phyloP scores from a whole-genome alignment of 2,888 invertebrate genomes.

The Hylaea fasciaria region DNA sequence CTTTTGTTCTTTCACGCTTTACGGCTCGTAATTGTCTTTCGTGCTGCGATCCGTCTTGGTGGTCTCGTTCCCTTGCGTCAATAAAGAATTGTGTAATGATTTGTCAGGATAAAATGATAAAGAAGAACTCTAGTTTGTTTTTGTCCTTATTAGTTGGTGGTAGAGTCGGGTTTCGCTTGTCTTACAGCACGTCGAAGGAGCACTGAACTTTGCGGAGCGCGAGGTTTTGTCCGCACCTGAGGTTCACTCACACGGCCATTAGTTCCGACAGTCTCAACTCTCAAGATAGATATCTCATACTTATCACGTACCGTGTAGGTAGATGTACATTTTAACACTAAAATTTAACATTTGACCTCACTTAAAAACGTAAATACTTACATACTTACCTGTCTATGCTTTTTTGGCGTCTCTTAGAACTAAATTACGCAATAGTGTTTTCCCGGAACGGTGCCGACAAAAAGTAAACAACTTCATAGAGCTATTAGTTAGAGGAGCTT shows the following conservation, averaged over 20 bases:
- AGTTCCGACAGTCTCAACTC: slow-evolving; percentile 73
- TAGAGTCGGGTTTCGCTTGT: slow-evolving; percentile 62
- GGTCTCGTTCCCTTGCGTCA: slow-evolving; percentile 61
- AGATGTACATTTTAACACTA: slow-evolving; percentile 13
- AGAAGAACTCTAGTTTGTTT: slow-evolving; percentile 14
- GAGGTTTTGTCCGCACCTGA: slow-evolving; percentile 76
- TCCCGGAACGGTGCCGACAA: slow-evolving; percentile 24
- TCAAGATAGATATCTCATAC: slow-evolving; percentile 66
- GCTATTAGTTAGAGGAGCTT: slow-evolving; percentile 20
- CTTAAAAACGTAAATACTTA: slow-evolving; percentile 6
- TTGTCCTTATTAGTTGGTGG: slow-evolving; percentile 27
- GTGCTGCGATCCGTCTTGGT: slow-evolving; percentile 48
- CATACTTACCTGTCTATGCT: too few species aligned
- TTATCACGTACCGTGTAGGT: slow-evolving; percentile 58
- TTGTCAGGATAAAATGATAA: slow-evolving; percentile 54
- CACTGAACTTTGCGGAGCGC: slow-evolving; percentile 80
- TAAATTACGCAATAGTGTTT: slow-evolving; percentile 20
- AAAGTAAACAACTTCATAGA: slow-evolving; percentile 35
- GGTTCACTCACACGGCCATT: slow-evolving; percentile 77
- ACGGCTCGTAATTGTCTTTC: slow-evolving; percentile 29
- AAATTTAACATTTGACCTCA: slow-evolving; percentile 25
- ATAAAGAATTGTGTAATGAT: slow-evolving; percentile 63
- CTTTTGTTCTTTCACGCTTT: slow-evolving; percentile 17
- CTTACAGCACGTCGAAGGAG: slow-evolving; percentile 59
- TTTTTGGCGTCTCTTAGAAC: slow-evolving; percentile 39